phyloP scores from a whole-genome alignment of 2,113 vertebrate genomes.

The Scophthalmus maximus region DNA sequence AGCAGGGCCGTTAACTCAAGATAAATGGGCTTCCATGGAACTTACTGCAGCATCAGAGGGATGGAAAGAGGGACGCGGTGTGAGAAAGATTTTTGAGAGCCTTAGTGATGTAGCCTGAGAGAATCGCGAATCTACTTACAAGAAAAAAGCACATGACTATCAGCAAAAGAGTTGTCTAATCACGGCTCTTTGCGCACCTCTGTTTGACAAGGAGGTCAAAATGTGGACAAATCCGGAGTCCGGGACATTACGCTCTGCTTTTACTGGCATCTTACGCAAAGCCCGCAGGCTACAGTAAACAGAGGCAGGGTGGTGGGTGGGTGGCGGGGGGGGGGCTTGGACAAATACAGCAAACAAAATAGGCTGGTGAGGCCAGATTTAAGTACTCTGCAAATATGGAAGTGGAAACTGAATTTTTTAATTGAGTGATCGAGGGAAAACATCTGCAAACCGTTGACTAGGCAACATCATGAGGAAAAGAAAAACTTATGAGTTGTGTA shows the following conservation, averaged over 20 bases:
- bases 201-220: slow-evolving; percentile 26
- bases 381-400: slow-evolving; percentile 31
- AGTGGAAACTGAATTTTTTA: slow-evolving; percentile 10
- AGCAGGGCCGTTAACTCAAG: slow-evolving; percentile 52
- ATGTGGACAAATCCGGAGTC: slow-evolving; percentile 14
- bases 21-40: slow-evolving; percentile 65
- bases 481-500: slow-evolving; percentile 21
- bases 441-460: slow-evolving; percentile 58
- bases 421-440: slow-evolving; percentile 28
- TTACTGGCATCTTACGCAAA: slow-evolving; percentile 52
- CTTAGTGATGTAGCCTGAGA: slow-evolving; percentile 51
- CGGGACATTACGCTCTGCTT: slow-evolving; percentile 16
- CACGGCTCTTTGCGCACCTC: slow-evolving; percentile 1
- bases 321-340: neutral
- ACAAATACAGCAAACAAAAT: slow-evolving; percentile 40
- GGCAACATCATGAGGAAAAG: slow-evolving; percentile 24
- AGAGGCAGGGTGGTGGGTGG: slow-evolving; percentile 10
- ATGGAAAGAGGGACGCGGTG: slow-evolving; percentile 21
- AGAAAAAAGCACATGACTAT: slow-evolving; percentile 6
- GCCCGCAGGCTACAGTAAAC: slow-evolving; percentile 39
- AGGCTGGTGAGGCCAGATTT: neutral
- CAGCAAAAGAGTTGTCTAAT: slow-evolving; percentile 13
- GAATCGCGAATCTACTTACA: slow-evolving; percentile 32
- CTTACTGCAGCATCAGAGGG: slow-evolving; percentile 57
- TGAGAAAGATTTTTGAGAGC: slow-evolving; percentile 20